These are phyloP conservation scores for Ammodytes marinus DNA, from an alignment of 2,113 vertebrate genomes.

Conservation along the genomic window DNA sequence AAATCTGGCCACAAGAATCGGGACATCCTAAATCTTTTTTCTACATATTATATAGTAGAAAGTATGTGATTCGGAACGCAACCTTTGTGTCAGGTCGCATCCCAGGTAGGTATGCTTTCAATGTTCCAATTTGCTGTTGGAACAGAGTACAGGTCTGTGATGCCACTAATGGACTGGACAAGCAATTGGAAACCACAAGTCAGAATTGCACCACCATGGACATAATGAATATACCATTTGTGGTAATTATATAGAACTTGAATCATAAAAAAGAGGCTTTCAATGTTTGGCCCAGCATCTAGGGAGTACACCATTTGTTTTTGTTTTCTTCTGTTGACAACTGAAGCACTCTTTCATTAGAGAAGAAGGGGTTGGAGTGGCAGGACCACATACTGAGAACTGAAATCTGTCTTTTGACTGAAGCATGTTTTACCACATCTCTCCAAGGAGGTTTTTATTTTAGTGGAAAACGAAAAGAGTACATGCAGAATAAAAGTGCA, in stretches of 20 bases:
- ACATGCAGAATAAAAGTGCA: background rate
- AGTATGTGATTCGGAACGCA: too few species aligned
- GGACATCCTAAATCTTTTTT: too few species aligned
- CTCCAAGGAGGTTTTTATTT: slow-evolving; percentile 30
- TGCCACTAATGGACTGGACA: too few species aligned
- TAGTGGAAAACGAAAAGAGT: background rate
- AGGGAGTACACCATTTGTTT: slow-evolving; percentile 32
- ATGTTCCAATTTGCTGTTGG: too few species aligned
- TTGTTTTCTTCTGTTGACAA: slow-evolving; percentile 18
- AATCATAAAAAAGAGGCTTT: slow-evolving; percentile 43
- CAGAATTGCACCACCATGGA: background rate
- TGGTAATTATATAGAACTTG: slow-evolving; percentile 38
- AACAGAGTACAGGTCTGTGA: too few species aligned
- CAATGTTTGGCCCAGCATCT: slow-evolving; percentile 25
- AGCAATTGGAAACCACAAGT: too few species aligned
- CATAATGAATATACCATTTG: slow-evolving; percentile 15
- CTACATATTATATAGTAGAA: too few species aligned
- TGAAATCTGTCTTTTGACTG: slow-evolving; percentile 50
- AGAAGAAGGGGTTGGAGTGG: slow-evolving; percentile 24
- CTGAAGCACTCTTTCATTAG: slow-evolving; percentile 45
- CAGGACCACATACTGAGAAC: slow-evolving; percentile 62
- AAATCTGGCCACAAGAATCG: too few species aligned
- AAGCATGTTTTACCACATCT: slow-evolving; percentile 50
- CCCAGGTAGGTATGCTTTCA: too few species aligned
- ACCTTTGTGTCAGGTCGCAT: too few species aligned